These are phyloP conservation scores for Aleiodes leptofemur DNA, from an alignment of 2,888 invertebrate species.

Conservation along the genomic window DNA sequence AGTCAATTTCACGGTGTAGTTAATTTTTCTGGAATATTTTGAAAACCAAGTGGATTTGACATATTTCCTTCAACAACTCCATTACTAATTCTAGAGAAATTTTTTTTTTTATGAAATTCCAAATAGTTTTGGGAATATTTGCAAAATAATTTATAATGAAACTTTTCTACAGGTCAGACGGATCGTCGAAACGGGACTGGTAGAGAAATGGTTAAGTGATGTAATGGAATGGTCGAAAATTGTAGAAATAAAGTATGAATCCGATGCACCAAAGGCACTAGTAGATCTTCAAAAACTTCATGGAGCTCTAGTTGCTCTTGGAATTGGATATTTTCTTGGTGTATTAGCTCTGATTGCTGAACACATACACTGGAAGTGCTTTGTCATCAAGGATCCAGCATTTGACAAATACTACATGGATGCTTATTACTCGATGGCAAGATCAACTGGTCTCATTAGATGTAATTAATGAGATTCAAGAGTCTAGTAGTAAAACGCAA, in stretches of 20 bases:
- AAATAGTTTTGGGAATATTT: too few relatives aligned
- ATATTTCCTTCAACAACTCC: too few relatives aligned
- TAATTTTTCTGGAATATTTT: too few relatives aligned
- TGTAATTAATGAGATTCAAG: neutral
- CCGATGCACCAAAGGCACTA: slow-evolving; percentile 82
- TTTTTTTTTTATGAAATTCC: too few relatives aligned
- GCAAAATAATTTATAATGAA: too few relatives aligned
- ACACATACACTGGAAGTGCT: slow-evolving; percentile 81
- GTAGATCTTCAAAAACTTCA: slow-evolving; percentile 88
- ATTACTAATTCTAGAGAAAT: too few relatives aligned
- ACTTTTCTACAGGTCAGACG: slow-evolving; percentile 75
- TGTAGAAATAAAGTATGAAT: slow-evolving; percentile 75
- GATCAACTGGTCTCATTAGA: neutral
- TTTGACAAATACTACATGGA: slow-evolving; percentile 84
- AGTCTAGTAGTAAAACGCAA: too few relatives aligned
- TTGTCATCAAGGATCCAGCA: slow-evolving; percentile 81
- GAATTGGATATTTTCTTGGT: slow-evolving; percentile 82
- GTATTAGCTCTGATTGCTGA: slow-evolving; percentile 79
- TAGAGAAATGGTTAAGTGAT: slow-evolving; percentile 88
- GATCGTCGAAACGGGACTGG: slow-evolving; percentile 85
- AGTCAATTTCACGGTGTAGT: slow-evolving; percentile 43
- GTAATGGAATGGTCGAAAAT: slow-evolving; percentile 81
- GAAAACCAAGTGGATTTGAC: too few relatives aligned
- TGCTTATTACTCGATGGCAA: slow-evolving; percentile 74
- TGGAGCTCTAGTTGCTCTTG: slow-evolving; percentile 85